These are phyloP conservation scores for Carposina sasakii DNA, from an alignment of 1,140 invertebrate species.

Conservation along the genomic window DNA sequence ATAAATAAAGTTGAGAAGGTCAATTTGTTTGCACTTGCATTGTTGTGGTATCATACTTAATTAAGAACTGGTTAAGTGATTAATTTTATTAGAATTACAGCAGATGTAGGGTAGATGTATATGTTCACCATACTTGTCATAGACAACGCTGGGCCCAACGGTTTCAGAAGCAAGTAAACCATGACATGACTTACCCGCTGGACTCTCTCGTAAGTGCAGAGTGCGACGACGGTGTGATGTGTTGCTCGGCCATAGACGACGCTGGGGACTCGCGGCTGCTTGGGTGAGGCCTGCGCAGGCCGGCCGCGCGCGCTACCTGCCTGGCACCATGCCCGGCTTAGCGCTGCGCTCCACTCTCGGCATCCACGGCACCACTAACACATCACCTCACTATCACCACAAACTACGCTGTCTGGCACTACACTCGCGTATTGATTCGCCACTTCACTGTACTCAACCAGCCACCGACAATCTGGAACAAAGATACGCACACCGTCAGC, in stretches of 20 bases:
- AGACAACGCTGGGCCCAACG: too few species aligned
- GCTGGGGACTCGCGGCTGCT: constrained; percentile 69
- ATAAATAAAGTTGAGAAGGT: too few species aligned
- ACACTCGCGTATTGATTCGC: constrained; percentile 18
- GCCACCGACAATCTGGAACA: constrained; percentile 51
- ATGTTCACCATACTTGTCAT: too few species aligned
- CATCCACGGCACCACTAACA: constrained; percentile 41
- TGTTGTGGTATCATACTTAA: too few species aligned
- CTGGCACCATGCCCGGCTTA: constrained; percentile 71
- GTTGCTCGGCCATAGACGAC: constrained; percentile 73
- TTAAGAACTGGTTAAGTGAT: too few species aligned
- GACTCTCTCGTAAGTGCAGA: constrained; percentile 72
- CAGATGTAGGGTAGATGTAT: too few species aligned
- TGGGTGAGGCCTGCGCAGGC: constrained; percentile 68
- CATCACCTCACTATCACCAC: constrained; percentile 24
- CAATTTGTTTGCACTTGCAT: too few species aligned
- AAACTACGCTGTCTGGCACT: constrained; percentile 39
- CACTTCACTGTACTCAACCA: constrained; percentile 27
- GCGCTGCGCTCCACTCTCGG: constrained; percentile 52
- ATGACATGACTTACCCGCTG: constrained; percentile 66
- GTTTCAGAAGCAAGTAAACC: too few species aligned
- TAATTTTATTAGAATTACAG: too few species aligned
- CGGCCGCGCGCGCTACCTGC: constrained; percentile 69
- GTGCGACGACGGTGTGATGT: constrained; percentile 70
- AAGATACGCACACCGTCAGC: constrained; percentile 58